Conservation (phyloP, 2,113 vertebrate genomes). For the Pterocles gutturalis region DNA sequence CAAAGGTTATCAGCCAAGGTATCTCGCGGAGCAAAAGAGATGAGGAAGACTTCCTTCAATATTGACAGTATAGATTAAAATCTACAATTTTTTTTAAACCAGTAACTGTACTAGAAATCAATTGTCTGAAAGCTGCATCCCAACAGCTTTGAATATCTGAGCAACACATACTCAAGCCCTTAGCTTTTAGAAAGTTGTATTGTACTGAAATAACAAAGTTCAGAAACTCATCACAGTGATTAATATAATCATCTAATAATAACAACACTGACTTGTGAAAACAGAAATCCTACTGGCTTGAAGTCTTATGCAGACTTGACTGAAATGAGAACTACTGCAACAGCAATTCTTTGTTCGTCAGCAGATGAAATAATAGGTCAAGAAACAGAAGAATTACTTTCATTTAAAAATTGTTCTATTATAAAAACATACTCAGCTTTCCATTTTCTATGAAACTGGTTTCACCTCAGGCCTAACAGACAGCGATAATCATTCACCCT, state of each 20-base stretch:
- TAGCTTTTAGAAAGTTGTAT: neutral
- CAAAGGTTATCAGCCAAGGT: slow-evolving; percentile 37
- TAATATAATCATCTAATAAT: neutral
- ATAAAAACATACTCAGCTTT: neutral
- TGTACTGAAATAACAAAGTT: neutral
- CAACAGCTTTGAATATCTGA: neutral
- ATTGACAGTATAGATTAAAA: neutral
- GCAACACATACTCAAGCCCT: neutral
- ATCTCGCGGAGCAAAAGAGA: neutral
- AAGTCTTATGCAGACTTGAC: neutral
- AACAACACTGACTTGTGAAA: neutral
- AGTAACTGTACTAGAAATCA: neutral
- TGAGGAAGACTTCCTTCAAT: neutral
- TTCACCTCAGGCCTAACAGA: neutral
- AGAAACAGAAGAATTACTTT: neutral
- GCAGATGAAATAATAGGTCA: neutral
- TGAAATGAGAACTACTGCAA: neutral
- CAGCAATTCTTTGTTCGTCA: neutral
- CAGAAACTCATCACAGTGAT: neutral
- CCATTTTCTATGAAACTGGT: neutral
- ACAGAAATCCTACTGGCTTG: neutral
- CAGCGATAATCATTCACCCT: neutral
- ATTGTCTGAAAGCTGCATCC: neutral
- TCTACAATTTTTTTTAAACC: neutral
- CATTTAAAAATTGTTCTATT: neutral